Conservation (phyloP, 2,113 vertebrate genomes). For the Ophthalmolycus amberensis region DNA sequence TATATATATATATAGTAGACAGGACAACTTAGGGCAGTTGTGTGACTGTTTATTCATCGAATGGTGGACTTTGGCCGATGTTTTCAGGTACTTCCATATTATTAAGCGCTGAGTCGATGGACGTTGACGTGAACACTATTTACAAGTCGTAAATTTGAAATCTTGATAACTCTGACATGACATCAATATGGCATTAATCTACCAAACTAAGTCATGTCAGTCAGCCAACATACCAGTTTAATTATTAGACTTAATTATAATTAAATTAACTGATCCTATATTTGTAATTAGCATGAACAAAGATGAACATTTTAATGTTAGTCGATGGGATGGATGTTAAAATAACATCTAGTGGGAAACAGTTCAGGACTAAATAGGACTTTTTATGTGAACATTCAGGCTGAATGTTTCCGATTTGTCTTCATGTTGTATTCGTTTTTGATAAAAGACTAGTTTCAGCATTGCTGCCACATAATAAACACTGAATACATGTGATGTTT, state of each 20-base stretch:
- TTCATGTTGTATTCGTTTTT: background rate
- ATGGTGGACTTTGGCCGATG: background rate
- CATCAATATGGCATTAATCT: background rate
- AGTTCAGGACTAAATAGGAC: background rate
- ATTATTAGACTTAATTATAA: background rate
- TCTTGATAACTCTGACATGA: background rate
- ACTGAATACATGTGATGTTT: constrained; percentile 1
- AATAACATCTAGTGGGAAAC: background rate
- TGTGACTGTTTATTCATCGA: background rate
- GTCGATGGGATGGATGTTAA: background rate
- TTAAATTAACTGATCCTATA: background rate
- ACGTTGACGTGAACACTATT: background rate
- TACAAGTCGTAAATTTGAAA: background rate
- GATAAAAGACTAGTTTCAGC: background rate
- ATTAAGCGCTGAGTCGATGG: background rate
- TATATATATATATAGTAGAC: no score
- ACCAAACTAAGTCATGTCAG: background rate
- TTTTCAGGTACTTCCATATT: background rate
- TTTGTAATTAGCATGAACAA: background rate
- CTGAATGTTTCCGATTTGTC: no score
- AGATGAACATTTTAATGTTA: background rate
- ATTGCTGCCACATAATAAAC: background rate
- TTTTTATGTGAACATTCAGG: background rate
- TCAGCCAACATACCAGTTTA: background rate
- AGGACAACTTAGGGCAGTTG: background rate